Base-by-base conservation (phyloP, 1,140 invertebrate species). In the Campoletis sonorensis region DNA sequence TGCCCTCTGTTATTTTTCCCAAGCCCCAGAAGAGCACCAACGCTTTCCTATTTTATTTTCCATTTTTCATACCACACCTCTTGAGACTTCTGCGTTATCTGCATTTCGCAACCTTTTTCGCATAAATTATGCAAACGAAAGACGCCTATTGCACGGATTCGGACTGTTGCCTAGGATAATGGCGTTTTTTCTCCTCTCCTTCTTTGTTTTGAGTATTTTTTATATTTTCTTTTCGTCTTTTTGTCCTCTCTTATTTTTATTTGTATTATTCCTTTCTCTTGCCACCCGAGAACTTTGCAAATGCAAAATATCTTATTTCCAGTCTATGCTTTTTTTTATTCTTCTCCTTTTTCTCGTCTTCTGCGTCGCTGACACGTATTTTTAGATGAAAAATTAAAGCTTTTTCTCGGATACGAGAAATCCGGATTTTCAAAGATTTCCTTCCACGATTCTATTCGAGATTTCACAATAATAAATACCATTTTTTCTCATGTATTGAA, bases 111-210 rank as follows among this genome's bases (percentile, higher is more conserved):
- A 68, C 58, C 72, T 68, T 73, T 26, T 49, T 70, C 58, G 37
- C 81, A 79, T 82, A 82, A 68, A 82, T 82, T 82, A 82, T 79
- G 81, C 81, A 82, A 61, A 70, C 45, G 26, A 82, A 78, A 82
- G 71, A 75, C 81, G 81, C 75, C 26, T 79, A 81, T 33, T 76
- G 61, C 72, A 45, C 54, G 73, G 72, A 80, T 49, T 70, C 67
- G 27, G 30, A 70, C 5, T 70, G 30, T 33, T 73, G 23, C 51
- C 27, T 30, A n/a, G 26, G 23, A 26, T 30, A 61, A 73, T 49
- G 67, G 45, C 21, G 40, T 67, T 73, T 40, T 37, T 79, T 26
- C 23, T 45, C 27, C 15, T 73, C 64, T 71, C 49, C 5, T 37
- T 30, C 23, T 40, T 45, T 71, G 2, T 72, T 18, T 72, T 27